Evolutionary conservation across 2,888 invertebrate species (phyloP).

Genomic region (Rhyacophila evoluta): DNA sequence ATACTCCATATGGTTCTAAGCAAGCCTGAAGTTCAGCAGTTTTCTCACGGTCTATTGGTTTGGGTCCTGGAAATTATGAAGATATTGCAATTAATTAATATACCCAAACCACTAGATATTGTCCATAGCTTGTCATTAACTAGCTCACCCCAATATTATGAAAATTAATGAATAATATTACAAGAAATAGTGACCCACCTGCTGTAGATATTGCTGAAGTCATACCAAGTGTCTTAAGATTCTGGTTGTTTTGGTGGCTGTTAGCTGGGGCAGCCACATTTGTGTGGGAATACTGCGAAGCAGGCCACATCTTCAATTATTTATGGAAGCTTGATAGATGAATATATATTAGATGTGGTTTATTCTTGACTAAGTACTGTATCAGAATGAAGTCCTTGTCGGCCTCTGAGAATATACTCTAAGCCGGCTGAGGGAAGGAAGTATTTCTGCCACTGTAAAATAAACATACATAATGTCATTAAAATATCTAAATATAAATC

Average conservation of each 20-base stretch:
- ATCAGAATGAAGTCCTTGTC: not conserved
- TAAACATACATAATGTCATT: no score
- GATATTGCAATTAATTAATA: no score
- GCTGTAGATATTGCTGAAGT: constrained; percentile 95
- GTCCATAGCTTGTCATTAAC: no score
- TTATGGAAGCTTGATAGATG: not conserved
- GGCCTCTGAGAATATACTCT: not conserved
- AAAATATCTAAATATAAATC: no score
- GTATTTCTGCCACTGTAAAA: not conserved
- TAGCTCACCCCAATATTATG: no score
- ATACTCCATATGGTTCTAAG: constrained; percentile 87
- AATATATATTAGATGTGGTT: not conserved
- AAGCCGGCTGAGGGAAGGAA: not conserved
- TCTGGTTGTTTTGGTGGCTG: constrained; percentile 70
- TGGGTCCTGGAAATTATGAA: constrained; percentile 76
- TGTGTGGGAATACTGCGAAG: constrained; percentile 67
- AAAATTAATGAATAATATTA: no score
- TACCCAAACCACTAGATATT: no score
- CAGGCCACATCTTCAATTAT: constrained; percentile 70
- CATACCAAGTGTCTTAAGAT: constrained; percentile 83
- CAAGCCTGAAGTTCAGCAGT: constrained; percentile 83
- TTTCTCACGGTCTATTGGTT: constrained; percentile 80
- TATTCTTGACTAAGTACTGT: not conserved
- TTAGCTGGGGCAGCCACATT: constrained; percentile 61
- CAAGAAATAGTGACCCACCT: no score